Evolutionary conservation across 2,797 vertebrate species (phyloP).

Genomic region (Salarias fasciatus): DNA sequence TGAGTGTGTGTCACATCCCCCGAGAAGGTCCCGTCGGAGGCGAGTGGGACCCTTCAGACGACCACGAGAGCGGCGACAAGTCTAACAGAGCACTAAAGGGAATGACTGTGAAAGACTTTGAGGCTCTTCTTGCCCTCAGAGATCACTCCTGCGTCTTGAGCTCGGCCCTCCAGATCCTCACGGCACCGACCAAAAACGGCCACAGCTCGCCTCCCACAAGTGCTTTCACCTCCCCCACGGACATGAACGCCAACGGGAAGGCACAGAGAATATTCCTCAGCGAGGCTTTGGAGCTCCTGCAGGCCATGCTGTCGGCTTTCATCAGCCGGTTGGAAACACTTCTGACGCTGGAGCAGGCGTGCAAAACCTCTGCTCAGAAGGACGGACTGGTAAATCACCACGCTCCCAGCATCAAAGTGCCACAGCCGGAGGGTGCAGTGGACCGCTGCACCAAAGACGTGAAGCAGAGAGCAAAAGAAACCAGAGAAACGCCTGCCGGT

Average conservation of each 20-base stretch:
- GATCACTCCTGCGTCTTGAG: conserved; percentile 89
- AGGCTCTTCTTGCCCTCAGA: conserved; percentile 85
- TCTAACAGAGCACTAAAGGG: conserved; percentile 33
- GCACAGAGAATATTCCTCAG: conserved; percentile 78
- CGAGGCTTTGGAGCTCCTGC: conserved; percentile 87
- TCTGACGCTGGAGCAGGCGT: conserved; percentile 39
- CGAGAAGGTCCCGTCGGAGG: conserved; percentile 78
- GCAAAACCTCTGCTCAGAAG: conserved; percentile 46
- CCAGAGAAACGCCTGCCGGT: conserved; percentile 10
- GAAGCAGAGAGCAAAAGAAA: conserved; percentile 53
- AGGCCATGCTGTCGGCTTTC: conserved; percentile 88
- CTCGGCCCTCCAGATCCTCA: conserved; percentile 90
- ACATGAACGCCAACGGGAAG: background rate
- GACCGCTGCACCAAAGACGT: conserved; percentile 42
- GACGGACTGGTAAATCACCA: conserved; percentile 58
- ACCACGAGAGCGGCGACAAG: conserved; percentile 37
- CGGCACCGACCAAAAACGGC: conserved; percentile 81
- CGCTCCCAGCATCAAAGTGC: conserved; percentile 3
- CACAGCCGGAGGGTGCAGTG: conserved; percentile 44
- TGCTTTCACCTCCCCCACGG: background rate
- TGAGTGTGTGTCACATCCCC: conserved; percentile 70
- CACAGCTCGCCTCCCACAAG: conserved; percentile 75
- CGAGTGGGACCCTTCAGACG: conserved; percentile 67
- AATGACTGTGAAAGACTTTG: conserved; percentile 81
- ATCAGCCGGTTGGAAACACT: conserved; percentile 84